Evolutionary conservation across 2,888 invertebrate species (phyloP).

Genomic region (Unio pictorum): DNA sequence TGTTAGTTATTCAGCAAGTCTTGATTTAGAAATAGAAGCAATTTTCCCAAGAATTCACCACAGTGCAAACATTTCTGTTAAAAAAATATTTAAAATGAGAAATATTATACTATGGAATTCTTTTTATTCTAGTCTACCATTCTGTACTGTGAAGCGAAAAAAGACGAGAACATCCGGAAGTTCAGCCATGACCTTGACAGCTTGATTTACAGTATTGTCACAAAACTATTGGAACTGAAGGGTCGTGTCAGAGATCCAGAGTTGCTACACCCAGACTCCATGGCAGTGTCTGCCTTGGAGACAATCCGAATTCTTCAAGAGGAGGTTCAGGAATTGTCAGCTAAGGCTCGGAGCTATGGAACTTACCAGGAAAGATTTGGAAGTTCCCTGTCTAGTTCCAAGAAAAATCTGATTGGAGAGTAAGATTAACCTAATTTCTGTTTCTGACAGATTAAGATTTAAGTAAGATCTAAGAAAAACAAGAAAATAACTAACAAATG

Average conservation of each 20-base stretch:
- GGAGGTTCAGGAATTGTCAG: constrained; percentile 62
- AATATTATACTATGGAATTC: neutral
- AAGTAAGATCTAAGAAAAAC: no score
- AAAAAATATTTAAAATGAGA: neutral
- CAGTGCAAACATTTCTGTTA: neutral
- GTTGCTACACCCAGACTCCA: constrained; percentile 65
- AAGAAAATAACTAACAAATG: no score
- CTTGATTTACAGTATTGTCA: constrained; percentile 63
- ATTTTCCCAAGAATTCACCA: neutral
- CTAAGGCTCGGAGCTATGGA: constrained; percentile 68
- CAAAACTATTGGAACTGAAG: constrained; percentile 65
- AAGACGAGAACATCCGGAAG: constrained; percentile 71
- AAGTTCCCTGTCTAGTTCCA: constrained; percentile 63
- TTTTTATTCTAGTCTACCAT: constrained; percentile 61
- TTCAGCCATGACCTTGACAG: constrained; percentile 68
- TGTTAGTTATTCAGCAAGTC: no score
- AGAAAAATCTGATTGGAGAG: constrained; percentile 54
- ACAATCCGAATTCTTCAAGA: constrained; percentile 64
- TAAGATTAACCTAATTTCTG: constrained; percentile 16
- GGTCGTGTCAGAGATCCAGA: constrained; percentile 65
- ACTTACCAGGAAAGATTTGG: constrained; percentile 71
- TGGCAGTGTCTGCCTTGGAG: constrained; percentile 66
- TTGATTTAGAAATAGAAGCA: neutral
- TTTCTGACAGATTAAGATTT: no score
- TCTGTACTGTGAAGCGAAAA: constrained; percentile 70